phyloP scores from a whole-genome alignment of 2,797 vertebrate species.

The Poeciliopsis infans region DNA sequence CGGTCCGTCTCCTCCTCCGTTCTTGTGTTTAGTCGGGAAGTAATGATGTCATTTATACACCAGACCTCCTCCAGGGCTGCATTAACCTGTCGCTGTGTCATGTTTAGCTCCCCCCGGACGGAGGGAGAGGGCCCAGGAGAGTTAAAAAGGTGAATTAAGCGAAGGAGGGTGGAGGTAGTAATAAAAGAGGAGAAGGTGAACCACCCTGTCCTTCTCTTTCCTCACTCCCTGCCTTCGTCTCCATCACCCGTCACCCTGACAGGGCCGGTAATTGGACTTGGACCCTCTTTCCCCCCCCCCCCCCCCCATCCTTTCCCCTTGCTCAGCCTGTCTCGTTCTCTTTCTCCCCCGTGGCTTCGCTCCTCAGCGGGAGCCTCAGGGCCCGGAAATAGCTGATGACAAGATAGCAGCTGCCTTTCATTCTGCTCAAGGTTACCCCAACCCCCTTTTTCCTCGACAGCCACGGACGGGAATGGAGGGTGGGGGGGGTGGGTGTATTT shows the following conservation, averaged over 20 bases:
- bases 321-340: constrained; percentile 26
- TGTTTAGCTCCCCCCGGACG: constrained; percentile 49
- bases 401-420: constrained; percentile 85
- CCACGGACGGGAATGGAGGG: constrained; percentile 9
- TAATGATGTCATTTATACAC: constrained; percentile 48
- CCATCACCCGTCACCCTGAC: constrained; percentile 81
- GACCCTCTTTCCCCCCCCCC: constrained; percentile 43
- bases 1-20: neutral
- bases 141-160: constrained; percentile 49
- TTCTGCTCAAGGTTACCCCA: constrained; percentile 82
- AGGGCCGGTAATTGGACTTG: constrained; percentile 83
- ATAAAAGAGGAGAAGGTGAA: constrained; percentile 49
- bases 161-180: constrained; percentile 47
- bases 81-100: constrained; percentile 65
- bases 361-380: constrained; percentile 79
- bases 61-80: constrained; percentile 27
- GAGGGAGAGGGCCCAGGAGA: constrained; percentile 9
- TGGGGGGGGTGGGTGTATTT: neutral
- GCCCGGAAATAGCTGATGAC: constrained; percentile 85
- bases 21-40: constrained; percentile 5
- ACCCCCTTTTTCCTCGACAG: constrained; percentile 61
- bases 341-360: constrained; percentile 65
- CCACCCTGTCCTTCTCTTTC: constrained; percentile 37
- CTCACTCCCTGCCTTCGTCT: constrained; percentile 52
- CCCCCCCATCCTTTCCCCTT: neutral